Evolutionary conservation across 37 sponge, comb jelly and placozoan genomes (phyloP), one percentile per base, ranked within the genome.

Genomic region (Spongilla lacustris): DNA sequence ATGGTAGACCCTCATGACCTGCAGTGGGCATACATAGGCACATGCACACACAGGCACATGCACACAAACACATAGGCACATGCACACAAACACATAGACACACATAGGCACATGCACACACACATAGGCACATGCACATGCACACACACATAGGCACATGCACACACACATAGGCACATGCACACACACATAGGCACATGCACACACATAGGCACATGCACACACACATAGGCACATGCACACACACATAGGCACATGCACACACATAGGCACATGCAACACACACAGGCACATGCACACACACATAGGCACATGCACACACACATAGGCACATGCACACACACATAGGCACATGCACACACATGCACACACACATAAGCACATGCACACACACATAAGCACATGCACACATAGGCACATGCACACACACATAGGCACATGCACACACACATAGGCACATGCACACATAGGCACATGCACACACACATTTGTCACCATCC

Each of bases 1-100:
- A 86, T 24, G 91, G 91, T 23, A 91, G 50, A 50, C 77, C 91
- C 10, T 67, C 71, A 48, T 68, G 66, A 29, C 76, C 87, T 78
- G 67, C 33, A 82, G 2, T 0, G 5, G 50, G 27, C 32, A 82
- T 38, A 71, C 24, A 32, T 50, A 70, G 32, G 69, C 41, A 70
- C 82, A 69, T n/a, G 31, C 48, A 82, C 71, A 6, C 41, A 32
- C 33, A 4, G 4, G 30, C 75, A 74, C 2, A n/a, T n/a, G n/a
- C n/a, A n/a, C n/a, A n/a, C n/a, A n/a, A n/a, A n/a, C n/a, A n/a
- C 70, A n/a, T 9, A 69, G 8, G 58, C 68, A 80, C 34, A 80
- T 68, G 26, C n/a, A n/a, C n/a, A n/a, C n/a, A n/a, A n/a, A n/a
- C n/a, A n/a, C n/a, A n/a, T n/a, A n/a, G n/a, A n/a, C 17, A 25